Base-by-base conservation (phyloP, 2,888 invertebrate species). In the Metacarcinus magister region DNA sequence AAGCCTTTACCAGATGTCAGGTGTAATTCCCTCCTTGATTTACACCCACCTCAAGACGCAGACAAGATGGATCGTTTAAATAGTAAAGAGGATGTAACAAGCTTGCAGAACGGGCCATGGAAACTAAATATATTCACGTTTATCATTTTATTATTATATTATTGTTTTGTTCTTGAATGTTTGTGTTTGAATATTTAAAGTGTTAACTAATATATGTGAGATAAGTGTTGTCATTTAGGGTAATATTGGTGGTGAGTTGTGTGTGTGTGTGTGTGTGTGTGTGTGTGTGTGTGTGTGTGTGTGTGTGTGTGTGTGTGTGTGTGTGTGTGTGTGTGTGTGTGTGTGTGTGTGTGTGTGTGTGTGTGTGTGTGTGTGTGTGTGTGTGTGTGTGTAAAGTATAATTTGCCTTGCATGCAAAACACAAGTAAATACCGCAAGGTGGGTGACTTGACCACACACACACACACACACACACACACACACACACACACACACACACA, bases 361-460 rank as follows among this genome's bases (percentile, higher is more conserved):
- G 44, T 92, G 44, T 92, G 44, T 92, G 44, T 92, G 44, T 92
- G 44, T 92, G 92, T 92, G 46, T 92, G 46, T 44, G 44, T 67
- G n/a, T n/a, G n/a, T 67, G 23, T 23, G 19, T 67, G 23, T 23
- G 13, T 67, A 7, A 8, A 13, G 5, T 13, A 90, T 90, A 90
- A 43, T 43, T 90, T 43, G 39, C 39, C 19, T 43, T 90, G 43
- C 43, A 89, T 90, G 44, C 1, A 19, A 43, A 90, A 54, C 54
- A 54, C 54, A 54, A 5, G 13, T 13, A 54, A 5, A 54, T 13
- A 54, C 54, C 54, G 13, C 54, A n/a, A n/a, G n/a, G n/a, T n/a
- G n/a, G n/a, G n/a, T n/a, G n/a, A n/a, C n/a, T n/a, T n/a, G n/a
- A 54, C 54, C 5, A 39, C 54, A 54, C 54, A 54, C 54, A 54